Base-by-base conservation (phyloP, 1,140 invertebrate genomes). In the Pogonomyrmex californicus region DNA sequence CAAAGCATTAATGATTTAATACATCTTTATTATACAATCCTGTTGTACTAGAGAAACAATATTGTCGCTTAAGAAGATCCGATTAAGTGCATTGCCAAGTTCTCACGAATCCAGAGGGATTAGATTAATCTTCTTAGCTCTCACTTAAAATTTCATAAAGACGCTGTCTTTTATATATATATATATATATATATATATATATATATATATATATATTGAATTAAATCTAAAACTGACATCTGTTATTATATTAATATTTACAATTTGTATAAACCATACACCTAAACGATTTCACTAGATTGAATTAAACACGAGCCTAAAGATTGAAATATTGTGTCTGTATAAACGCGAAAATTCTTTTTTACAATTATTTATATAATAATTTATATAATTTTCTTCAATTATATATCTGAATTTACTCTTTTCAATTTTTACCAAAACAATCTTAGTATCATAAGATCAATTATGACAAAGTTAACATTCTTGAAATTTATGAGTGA, bases 1-100 rank as follows among this genome's bases (percentile, higher is more conserved):
- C 66, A 14, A 44, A 5, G 49, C 56, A 76, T 89, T 86, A 86
- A 88, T 77, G 76, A 76, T 88, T 88, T 49, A 89, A 30, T n/a
- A 33, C 41, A 49, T 51, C 62, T 38, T 79, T 86, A 44, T 56
- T 41, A 60, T 75, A 71, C 54, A 49, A 75, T 62, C 36, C 41
- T 23, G 10, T n/a, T 44, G 33, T 14, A 51, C 41, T 51, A 2
- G 41, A 56, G 51, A 41, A 73, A 47, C 41, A n/a, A 49, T 83
- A 83, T 73, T 60, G 68, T 83, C 79, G 41, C 41, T 83, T 30
- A 17, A 51, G n/a, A 17, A 38, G 56, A 83, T 73, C 54, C 41
- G 41, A 83, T 83, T 75, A 75, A 60, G 17, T 36, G 30, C 54
- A 73, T 17, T 41, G 30, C 41, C 54, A 47, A 49, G 68, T 83